Evolutionary conservation across 2,113 vertebrate species (phyloP).

Genomic region (Poeciliopsis occidentalis): DNA sequence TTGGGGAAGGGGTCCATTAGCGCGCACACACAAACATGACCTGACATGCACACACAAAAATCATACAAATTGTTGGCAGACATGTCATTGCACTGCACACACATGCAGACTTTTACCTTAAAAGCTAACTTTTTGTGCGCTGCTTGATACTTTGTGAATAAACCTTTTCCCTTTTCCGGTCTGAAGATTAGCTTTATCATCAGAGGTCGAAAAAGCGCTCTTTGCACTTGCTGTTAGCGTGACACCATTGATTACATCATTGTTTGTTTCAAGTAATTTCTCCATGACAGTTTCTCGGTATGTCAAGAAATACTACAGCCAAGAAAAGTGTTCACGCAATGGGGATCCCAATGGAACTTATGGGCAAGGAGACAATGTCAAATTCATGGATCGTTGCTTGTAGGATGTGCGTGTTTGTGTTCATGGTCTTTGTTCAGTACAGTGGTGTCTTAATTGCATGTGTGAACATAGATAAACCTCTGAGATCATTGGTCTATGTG

Average conservation of each 20-base stretch:
- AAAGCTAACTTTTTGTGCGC: neutral
- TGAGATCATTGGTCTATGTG: constrained; percentile 56
- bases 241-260: constrained; percentile 67
- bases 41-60: constrained; percentile 14
- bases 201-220: constrained; percentile 32
- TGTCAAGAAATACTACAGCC: constrained; percentile 53
- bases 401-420: constrained; percentile 43
- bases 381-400: constrained; percentile 45
- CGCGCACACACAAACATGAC: constrained; percentile 10
- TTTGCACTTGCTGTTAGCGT: constrained; percentile 38
- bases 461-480: constrained; percentile 12
- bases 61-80: constrained; percentile 21
- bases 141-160: neutral
- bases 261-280: constrained; percentile 43
- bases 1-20: constrained; percentile 16
- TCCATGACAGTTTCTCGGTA: constrained; percentile 70
- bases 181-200: constrained; percentile 17
- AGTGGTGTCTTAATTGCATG: constrained; percentile 34
- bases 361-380: constrained; percentile 45
- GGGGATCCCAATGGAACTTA: constrained; percentile 61
- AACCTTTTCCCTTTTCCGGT: neutral
- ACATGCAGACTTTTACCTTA: neutral
- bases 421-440: constrained; percentile 50
- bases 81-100: constrained; percentile 7
- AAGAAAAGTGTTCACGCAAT: constrained; percentile 58